Evolutionary conservation across 2,888 invertebrate genomes (phyloP).

Genomic region (Stenolophus ochropezus): DNA sequence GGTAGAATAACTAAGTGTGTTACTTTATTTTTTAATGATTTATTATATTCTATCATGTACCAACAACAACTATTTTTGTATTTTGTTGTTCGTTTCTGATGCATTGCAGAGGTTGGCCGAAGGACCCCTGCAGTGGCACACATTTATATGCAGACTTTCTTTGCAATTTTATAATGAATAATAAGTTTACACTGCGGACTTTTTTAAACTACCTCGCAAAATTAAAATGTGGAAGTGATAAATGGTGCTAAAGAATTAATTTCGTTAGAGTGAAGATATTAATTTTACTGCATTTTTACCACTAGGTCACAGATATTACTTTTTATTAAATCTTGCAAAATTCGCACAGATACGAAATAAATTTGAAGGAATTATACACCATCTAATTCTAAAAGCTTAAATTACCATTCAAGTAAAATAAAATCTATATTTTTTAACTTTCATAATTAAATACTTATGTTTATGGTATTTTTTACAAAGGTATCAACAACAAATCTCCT

Average conservation of each 20-base stretch:
- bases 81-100: background rate
- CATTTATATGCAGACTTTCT: conserved; percentile 32
- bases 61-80: background rate
- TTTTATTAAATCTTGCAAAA: background rate
- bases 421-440: too few relatives aligned
- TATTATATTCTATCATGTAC: background rate
- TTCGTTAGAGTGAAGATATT: background rate
- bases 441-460: too few relatives aligned
- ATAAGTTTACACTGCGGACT: conserved; percentile 44
- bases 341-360: background rate
- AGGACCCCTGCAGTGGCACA: conserved; percentile 1
- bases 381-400: too few relatives aligned
- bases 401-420: too few relatives aligned
- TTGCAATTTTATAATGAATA: conserved; percentile 50
- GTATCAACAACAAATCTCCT: too few relatives aligned
- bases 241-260: conserved; percentile 38
- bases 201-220: conserved; percentile 36
- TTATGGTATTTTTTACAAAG: too few relatives aligned
- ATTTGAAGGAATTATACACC: too few relatives aligned
- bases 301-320: background rate
- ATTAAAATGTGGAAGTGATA: conserved; percentile 32
- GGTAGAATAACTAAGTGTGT: too few relatives aligned
- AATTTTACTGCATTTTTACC: background rate
- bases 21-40: background rate
- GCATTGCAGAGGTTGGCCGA: conserved; percentile 39